phyloP scores from a whole-genome alignment of 2,888 invertebrate genomes.

The Molorchus minor region DNA sequence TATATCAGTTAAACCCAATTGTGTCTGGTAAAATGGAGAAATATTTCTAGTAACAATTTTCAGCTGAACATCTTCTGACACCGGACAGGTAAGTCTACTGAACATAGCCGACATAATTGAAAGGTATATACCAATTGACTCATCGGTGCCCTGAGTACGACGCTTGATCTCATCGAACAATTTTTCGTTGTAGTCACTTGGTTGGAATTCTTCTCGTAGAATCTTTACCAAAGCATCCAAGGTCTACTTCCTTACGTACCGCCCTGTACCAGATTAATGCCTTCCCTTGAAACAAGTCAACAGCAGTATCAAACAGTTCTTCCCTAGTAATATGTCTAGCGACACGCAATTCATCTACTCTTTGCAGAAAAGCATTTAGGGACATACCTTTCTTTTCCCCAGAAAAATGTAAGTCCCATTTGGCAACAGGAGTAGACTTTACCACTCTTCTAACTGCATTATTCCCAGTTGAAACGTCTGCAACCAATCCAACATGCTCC shows the following conservation, averaged over 20 bases:
- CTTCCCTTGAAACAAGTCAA: conserved; percentile 18
- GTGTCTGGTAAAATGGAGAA: too few relatives aligned
- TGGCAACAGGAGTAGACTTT: conserved; percentile 12
- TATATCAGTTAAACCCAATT: conserved; percentile 21
- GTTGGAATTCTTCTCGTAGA: conserved; percentile 21
- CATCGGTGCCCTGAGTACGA: conserved; percentile 20
- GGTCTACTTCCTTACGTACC: neutral
- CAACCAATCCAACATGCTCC: neutral
- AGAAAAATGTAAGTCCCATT: conserved; percentile 20
- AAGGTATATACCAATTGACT: conserved; percentile 24
- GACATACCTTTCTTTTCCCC: conserved; percentile 12
- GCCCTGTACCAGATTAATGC: too few relatives aligned
- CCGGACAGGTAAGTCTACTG: conserved; percentile 14
- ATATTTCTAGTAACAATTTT: too few relatives aligned
- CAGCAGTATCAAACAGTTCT: conserved; percentile 14
- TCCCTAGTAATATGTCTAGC: neutral
- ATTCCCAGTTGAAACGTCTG: neutral
- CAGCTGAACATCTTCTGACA: conserved; percentile 15
- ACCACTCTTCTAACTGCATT: neutral
- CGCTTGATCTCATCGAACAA: conserved; percentile 18
- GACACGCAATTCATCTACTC: conserved; percentile 10
- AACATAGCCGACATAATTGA: too few relatives aligned
- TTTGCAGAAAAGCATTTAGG: conserved; percentile 11
- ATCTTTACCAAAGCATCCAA: conserved; percentile 6
- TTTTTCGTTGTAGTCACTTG: conserved; percentile 15